Evolutionary conservation across 2,113 vertebrate species (phyloP), one percentile per base, ranked within the genome.

Genomic region (Sclerurus mexicanus): DNA sequence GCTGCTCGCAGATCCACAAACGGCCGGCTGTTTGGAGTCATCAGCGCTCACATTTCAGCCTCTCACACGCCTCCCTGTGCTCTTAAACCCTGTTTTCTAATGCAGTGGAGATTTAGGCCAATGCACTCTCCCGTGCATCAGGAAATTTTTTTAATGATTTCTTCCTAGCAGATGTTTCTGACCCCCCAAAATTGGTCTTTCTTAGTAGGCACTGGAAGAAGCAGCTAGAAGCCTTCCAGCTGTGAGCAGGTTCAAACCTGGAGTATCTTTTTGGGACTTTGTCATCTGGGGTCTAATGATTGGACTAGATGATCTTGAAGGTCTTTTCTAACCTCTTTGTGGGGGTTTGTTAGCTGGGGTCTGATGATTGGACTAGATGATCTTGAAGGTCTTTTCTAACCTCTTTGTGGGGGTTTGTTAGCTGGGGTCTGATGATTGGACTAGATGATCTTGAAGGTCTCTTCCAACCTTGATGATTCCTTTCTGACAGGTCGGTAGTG

Each of bases 41-140:
- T 7, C 12, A 6, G 27, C 8, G 14, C 8, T 1, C 28, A 20
- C 40, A 11, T 2, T 18, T 40, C 66, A 1, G 56, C 5, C 15
- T 58, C 15, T 10, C 44, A 21, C 53, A 33, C 24, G 6, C 30
- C 21, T 20, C 7, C 21, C 33, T 14, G 55, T 22, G 55, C 55
- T 58, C 33, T 58, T n/a, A 58, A n/a, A 23, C 13, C 55, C 15
- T 24, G n/a, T 17, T 62, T 16, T 2, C 0, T 5, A 15, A 24
- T 10, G 3, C 66, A 18, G n/a, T 0, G 21, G 5, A 35, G 42
- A 27, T 49, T 49, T 12, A 5, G 35, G 42, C 14, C 22, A 58
- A 7, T 8, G 31, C 10, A 5, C 25, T 56, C 66, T 56, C 67
- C 42, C 10, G 17, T 7, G 18, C 44, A 33, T 28, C 68, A 42